Conservation (phyloP, 2,113 vertebrate species). For the Nesospiza acunhae region DNA sequence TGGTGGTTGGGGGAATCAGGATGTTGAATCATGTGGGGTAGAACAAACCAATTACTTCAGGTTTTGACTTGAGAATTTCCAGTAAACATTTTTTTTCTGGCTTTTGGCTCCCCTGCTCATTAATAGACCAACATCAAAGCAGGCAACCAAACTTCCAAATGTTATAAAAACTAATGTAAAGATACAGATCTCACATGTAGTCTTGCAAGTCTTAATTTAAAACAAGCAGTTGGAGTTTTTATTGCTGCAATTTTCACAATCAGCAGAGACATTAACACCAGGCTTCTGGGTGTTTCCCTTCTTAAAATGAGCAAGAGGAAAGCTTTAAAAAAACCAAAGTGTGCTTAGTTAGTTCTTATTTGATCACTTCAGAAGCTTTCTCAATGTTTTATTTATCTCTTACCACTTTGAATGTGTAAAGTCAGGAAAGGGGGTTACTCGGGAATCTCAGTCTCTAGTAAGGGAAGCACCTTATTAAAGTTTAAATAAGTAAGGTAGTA, state of each 20-base stretch:
- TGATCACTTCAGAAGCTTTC: conserved; percentile 79
- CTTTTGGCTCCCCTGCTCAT: conserved; percentile 64
- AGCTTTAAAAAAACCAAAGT: conserved; percentile 73
- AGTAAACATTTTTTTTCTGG: conserved; percentile 67
- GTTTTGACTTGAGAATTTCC: conserved; percentile 77
- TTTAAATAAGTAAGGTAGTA: background rate
- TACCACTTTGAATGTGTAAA: conserved; percentile 69
- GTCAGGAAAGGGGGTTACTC: conserved; percentile 42
- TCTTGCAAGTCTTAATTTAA: conserved; percentile 78
- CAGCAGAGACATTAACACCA: conserved; percentile 83
- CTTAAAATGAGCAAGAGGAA: conserved; percentile 73
- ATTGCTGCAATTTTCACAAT: conserved; percentile 89
- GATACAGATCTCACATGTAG: conserved; percentile 72
- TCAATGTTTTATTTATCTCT: conserved; percentile 81
- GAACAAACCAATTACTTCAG: conserved; percentile 81
- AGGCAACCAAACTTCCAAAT: conserved; percentile 83
- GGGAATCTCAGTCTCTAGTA: background rate
- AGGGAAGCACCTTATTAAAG: conserved; percentile 38
- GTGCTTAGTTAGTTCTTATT: conserved; percentile 74
- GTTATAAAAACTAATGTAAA: conserved; percentile 80
- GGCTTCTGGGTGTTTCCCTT: conserved; percentile 81
- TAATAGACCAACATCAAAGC: conserved; percentile 82
- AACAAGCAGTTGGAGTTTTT: conserved; percentile 81
- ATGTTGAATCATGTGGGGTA: conserved; percentile 73
- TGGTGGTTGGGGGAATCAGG: conserved; percentile 69